These are phyloP conservation scores for Arothron firmamentum DNA, from an alignment of 2,113 vertebrate species.

Conservation along the genomic window DNA sequence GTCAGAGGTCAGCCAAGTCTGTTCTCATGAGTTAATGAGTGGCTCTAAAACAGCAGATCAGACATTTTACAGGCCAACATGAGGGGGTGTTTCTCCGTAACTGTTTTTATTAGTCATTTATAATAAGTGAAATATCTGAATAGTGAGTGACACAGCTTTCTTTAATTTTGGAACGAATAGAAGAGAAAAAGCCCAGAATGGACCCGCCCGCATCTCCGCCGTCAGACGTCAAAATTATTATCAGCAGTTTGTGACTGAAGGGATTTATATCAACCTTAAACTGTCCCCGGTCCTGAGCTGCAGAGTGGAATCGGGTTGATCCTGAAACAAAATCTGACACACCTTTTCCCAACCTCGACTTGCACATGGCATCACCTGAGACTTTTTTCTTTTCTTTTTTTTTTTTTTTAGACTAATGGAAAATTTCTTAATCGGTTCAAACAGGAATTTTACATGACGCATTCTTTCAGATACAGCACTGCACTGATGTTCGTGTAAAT, in stretches of 20 bases:
- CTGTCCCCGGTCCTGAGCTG: slow-evolving; percentile 36
- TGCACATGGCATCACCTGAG: slow-evolving; percentile 8
- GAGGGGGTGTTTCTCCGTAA: slow-evolving; percentile 9
- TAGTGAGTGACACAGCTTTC: slow-evolving; percentile 25
- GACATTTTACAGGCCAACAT: slow-evolving; percentile 38
- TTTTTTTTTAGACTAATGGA: too few species aligned
- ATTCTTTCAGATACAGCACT: too few species aligned
- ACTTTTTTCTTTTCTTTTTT: neutral
- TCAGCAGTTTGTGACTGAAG: slow-evolving; percentile 54
- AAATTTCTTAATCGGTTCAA: too few species aligned
- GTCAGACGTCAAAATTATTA: slow-evolving; percentile 60
- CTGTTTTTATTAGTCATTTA: slow-evolving; percentile 18
- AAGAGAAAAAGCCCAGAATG: slow-evolving; percentile 23
- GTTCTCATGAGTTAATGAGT: slow-evolving; percentile 8
- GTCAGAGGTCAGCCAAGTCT: slow-evolving; percentile 26
- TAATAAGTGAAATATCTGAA: slow-evolving; percentile 31
- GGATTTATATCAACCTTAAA: slow-evolving; percentile 62
- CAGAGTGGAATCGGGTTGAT: too few species aligned
- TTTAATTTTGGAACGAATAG: slow-evolving; percentile 5
- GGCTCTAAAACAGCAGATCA: slow-evolving; percentile 12
- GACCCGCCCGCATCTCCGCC: slow-evolving; percentile 8
- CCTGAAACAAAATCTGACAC: slow-evolving; percentile 32
- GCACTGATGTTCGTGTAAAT: too few species aligned
- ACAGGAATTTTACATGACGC: too few species aligned
- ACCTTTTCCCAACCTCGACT: slow-evolving; percentile 18